These are phyloP conservation scores for Callionymus lyra DNA, from an alignment of 2,113 vertebrate genomes.

Conservation along the genomic window DNA sequence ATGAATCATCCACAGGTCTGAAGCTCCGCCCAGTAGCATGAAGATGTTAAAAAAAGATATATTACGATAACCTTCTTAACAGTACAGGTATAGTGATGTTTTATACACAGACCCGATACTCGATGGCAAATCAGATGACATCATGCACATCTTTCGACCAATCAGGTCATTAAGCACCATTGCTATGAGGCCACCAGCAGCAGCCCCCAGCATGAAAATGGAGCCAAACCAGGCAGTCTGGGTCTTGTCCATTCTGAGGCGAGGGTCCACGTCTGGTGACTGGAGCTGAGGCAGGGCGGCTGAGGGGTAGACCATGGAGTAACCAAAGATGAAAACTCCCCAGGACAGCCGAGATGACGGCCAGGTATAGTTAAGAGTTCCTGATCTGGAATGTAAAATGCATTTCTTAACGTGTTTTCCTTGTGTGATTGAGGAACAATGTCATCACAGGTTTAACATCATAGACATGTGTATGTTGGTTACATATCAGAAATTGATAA, in stretches of 20 bases:
- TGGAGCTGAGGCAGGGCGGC: constrained; percentile 78
- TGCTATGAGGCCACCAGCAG: constrained; percentile 74
- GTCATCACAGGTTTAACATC: not conserved
- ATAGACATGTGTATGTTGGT: not conserved
- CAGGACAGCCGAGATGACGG: constrained; percentile 76
- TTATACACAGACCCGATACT: constrained; percentile 50
- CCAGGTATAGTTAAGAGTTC: constrained; percentile 75
- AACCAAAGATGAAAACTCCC: constrained; percentile 91
- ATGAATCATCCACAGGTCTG: constrained; percentile 75
- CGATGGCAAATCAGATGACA: constrained; percentile 79
- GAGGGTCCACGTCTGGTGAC: constrained; percentile 35
- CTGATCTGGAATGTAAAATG: constrained; percentile 34
- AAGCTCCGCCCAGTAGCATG: constrained; percentile 74
- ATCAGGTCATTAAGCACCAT: constrained; percentile 84
- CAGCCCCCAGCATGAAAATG: constrained; percentile 79
- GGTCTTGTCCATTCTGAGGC: constrained; percentile 62
- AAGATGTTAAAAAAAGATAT: constrained; percentile 44
- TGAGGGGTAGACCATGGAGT: constrained; percentile 83
- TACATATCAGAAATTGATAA: not conserved
- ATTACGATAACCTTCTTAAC: too few species aligned
- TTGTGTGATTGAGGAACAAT: not conserved
- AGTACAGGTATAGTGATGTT: not conserved
- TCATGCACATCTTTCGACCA: constrained; percentile 88
- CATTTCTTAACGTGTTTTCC: too few species aligned
- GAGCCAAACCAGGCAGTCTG: constrained; percentile 87